Base-by-base conservation (phyloP, 2,113 vertebrate genomes). In the Chloropsis hardwickii region DNA sequence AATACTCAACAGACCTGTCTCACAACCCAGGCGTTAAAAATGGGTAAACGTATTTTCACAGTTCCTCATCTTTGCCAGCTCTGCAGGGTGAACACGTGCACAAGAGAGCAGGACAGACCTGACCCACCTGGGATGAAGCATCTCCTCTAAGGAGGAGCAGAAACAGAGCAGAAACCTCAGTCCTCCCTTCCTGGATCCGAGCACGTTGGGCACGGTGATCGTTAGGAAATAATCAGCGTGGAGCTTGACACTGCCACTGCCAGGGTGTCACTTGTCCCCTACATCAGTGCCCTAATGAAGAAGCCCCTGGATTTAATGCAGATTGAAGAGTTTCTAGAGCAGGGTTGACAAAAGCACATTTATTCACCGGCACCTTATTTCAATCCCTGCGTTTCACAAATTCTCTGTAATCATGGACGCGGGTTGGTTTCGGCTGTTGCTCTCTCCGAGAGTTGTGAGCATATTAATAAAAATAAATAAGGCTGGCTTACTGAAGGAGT, bases 391-490 rank as follows among this genome's bases (percentile, higher is more conserved):
- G 0, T 86, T 70, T 62, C 12, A 3, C 35, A 81, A 80, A 70
- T 48, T 88, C 85, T 33, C 58, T n/a, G 51, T 56, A 81, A 81
- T 91, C 77, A 44, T 1, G 22, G 40, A 28, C 3, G 0, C 1
- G 0, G 50, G 37, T n/a, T 65, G 39, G 33, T 51, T 57, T 77
- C 9, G 14, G 56, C 67, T 28, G 6, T 37, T 6, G 2, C 40
- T 44, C 62, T 90, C 64, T 88, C 86, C 64, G 20, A 14, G 31
- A 90, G 39, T 37, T 40, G 64, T 2, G 25, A 86, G 69, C 53
- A 24, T 35, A 62, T 88, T 88, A 92, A 95, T 88, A 95, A 86
- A 86, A 96, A 90, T 78, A 96, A 92, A 74, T 67, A 96, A 91
- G 67, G 60, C 72, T 29, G 25, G 60, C 60, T 96, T 78, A 60